Base-by-base conservation (phyloP, 1,140 invertebrate genomes). In the Brachystomella parvula region DNA sequence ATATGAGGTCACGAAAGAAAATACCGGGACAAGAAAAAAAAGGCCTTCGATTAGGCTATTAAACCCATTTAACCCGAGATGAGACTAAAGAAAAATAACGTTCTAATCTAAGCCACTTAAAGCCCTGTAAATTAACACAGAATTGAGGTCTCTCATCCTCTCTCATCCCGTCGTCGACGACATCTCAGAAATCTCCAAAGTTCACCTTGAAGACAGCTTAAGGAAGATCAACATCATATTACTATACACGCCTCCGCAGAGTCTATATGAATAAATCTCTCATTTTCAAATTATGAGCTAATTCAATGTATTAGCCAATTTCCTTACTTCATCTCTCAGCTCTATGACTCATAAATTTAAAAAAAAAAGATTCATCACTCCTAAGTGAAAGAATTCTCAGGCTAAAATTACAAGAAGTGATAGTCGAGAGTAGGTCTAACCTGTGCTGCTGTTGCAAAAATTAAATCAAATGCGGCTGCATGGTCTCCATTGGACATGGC, bases 371-470 rank as follows among this genome's bases (percentile, higher is more conserved):
- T n/a, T n/a, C n/a, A n/a, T n/a, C n/a, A n/a, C n/a, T n/a, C 39
- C 6, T 19, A 44, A 44, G 39, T 44, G 26, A 56, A 56, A 56
- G 9, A 44, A 44, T 6, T 19, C 19, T 44, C 19, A 44, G 19
- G 19, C 6, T 44, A 19, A 9, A 44, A 44, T 9, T 19, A 44
- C 6, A 44, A 44, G 6, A 19, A 6, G 6, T 44, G 19, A 9
- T 9, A 44, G 9, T 9, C 26, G 26, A n/a, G n/a, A n/a, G 21
- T 2, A 49, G 3, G 31, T 44, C 67, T 65, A 63, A 71, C 69
- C 66, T 71, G 69, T 47, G 69, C 53, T 49, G 69, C 69, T 49
- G 69, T 61, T 19, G 69, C 69, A 53, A 71, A 71, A 47, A 71
- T 71, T 30, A 71, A 63, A 63, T 71, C 69, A 58, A 70, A 70